phyloP scores from a whole-genome alignment of 2,888 invertebrate species.

The Amiota communis region DNA sequence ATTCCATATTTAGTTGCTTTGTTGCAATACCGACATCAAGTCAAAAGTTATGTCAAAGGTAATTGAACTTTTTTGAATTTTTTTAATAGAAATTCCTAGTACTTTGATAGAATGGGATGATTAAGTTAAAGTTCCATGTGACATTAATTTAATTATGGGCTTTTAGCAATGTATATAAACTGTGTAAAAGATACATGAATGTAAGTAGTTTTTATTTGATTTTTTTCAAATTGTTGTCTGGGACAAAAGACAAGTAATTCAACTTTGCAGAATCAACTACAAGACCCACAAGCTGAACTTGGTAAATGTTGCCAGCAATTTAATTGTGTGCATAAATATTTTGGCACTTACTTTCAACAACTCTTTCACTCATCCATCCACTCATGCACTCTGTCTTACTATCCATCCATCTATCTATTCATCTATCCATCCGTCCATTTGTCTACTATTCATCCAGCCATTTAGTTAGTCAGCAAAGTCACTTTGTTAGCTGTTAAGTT shows the following conservation, averaged over 20 bases:
- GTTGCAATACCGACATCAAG: no score
- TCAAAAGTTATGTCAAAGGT: no score
- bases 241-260: background rate
- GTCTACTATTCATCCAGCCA: slow-evolving; percentile 34
- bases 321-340: slow-evolving; percentile 25
- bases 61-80: no score
- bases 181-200: background rate
- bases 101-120: no score
- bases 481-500: slow-evolving; percentile 16
- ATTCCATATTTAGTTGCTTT: no score
- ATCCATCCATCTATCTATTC: slow-evolving; percentile 12
- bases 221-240: slow-evolving; percentile 2
- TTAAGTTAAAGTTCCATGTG: no score
- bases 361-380: slow-evolving; percentile 4
- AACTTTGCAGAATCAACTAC: no score
- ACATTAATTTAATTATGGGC: no score
- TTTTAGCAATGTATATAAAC: background rate
- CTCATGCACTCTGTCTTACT: slow-evolving; percentile 4
- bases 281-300: background rate
- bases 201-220: background rate
- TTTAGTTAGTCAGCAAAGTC: slow-evolving; percentile 49
- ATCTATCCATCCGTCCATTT: slow-evolving; percentile 13
- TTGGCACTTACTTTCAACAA: slow-evolving; percentile 8
- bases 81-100: no score
- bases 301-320: slow-evolving; percentile 16